phyloP scores from a whole-genome alignment of 1,140 invertebrate species.

The Anthonomus grandis region DNA sequence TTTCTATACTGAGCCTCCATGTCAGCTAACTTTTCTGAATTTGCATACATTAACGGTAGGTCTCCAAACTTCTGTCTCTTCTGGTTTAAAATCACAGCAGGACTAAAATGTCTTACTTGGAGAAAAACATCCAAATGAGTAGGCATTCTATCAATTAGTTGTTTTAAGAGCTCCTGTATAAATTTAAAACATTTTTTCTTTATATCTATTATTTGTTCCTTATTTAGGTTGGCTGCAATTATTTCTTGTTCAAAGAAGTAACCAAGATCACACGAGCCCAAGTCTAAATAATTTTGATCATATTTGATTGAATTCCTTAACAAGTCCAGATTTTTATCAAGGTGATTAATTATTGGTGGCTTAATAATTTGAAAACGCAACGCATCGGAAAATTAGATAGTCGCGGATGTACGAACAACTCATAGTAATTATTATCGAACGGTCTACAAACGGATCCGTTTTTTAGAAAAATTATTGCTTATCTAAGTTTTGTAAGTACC shows the following conservation, averaged over 20 bases:
- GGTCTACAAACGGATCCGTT: background rate
- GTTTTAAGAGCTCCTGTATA: constrained; percentile 3
- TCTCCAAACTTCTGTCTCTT: constrained; percentile 14
- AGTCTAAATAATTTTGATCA: constrained; percentile 10
- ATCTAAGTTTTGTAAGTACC: constrained; percentile 3
- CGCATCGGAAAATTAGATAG: too few relatives aligned
- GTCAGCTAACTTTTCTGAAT: constrained; percentile 1
- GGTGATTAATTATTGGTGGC: background rate
- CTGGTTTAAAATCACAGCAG: constrained; percentile 19
- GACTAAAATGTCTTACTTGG: constrained; percentile 9
- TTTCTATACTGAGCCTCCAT: constrained; percentile 24
- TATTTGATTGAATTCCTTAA: constrained; percentile 4
- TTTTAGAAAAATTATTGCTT: constrained; percentile 20
- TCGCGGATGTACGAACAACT: constrained; percentile 8
- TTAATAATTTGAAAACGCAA: constrained; percentile 22
- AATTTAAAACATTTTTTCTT: constrained; percentile 13
- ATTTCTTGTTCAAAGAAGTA: constrained; percentile 8
- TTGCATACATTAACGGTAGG: constrained; percentile 6
- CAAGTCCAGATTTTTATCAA: constrained; percentile 4
- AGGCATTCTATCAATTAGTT: constrained; percentile 14
- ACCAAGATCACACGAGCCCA: constrained; percentile 14
- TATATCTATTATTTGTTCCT: background rate
- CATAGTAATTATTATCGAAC: constrained; percentile 7
- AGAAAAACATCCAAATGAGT: constrained; percentile 14
- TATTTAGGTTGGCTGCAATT: background rate